A percentile compares a stretch with the other conserved stretches of the same genome.
Evolutionary conservation across 2,888 invertebrate species (phyloP).

Genomic region (Melanotus villosus): DNA sequence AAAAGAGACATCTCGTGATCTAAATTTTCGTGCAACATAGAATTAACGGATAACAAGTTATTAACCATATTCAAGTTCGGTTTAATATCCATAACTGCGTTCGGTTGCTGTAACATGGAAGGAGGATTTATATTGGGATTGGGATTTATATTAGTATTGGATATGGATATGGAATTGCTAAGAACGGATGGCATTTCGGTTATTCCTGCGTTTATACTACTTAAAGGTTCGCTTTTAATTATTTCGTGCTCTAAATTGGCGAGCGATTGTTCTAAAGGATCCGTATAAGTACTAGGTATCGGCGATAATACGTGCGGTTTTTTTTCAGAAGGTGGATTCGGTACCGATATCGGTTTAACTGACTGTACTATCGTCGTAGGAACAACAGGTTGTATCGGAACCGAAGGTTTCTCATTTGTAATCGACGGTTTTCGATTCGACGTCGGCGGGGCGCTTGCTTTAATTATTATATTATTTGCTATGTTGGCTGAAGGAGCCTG

Average conservation of each 20-base stretch:
- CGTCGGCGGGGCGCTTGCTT: conserved; percentile 33
- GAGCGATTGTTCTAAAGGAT: conserved; percentile 80
- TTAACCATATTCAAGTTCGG: conserved; percentile 51
- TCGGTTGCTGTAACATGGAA: conserved; percentile 58
- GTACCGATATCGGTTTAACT: conserved; percentile 54
- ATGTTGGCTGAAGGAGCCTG: conserved; percentile 51
- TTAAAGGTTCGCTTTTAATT: conserved; percentile 70
- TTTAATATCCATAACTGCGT: conserved; percentile 59
- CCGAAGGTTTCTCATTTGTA: conserved; percentile 58
- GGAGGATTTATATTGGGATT: conserved; percentile 53
- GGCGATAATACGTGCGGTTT: conserved; percentile 64
- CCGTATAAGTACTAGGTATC: conserved; percentile 69
- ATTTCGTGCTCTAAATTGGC: conserved; percentile 79
- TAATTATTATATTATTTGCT: conserved; percentile 46
- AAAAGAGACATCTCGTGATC: conserved; percentile 59
- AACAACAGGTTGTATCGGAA: conserved; percentile 55
- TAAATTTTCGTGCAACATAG: conserved; percentile 53
- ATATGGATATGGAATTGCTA: conserved; percentile 56
- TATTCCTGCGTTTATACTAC: conserved; percentile 49
- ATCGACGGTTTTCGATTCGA: conserved; percentile 56
- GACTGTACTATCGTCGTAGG: conserved; percentile 68
- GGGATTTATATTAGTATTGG: conserved; percentile 54
- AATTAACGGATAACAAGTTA: conserved; percentile 54
- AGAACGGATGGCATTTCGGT: conserved; percentile 56
- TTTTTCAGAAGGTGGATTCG: conserved; percentile 54